phyloP scores from a whole-genome alignment of 2,888 invertebrate genomes.

The Biston stratarius region DNA sequence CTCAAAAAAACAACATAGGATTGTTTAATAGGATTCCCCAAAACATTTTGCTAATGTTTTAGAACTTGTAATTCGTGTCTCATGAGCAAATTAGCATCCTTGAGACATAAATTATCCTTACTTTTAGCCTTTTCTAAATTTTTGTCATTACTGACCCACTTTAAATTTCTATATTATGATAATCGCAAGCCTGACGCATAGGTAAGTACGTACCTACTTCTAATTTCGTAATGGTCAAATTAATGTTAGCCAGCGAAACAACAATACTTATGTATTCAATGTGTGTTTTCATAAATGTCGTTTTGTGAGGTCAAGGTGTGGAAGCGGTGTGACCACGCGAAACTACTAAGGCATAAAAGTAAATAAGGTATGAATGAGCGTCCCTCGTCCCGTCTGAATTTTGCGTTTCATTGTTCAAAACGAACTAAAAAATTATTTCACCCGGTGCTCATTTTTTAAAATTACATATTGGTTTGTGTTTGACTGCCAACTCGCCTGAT shows the following conservation, averaged over 20 bases:
- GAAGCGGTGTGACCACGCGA: slow-evolving; percentile 16
- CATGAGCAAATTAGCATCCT: slow-evolving; percentile 13
- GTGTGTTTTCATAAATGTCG: slow-evolving; percentile 28
- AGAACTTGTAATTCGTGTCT: not conserved
- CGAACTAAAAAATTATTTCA: too few relatives aligned
- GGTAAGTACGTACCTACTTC: slow-evolving; percentile 1
- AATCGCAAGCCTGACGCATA: slow-evolving; percentile 31
- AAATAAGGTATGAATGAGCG: too few relatives aligned
- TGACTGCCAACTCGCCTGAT: too few relatives aligned
- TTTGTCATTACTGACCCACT: slow-evolving; percentile 31
- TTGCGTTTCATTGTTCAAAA: too few relatives aligned
- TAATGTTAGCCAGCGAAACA: slow-evolving; percentile 25
- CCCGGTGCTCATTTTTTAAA: too few relatives aligned
- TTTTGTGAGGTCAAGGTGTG: slow-evolving; percentile 49
- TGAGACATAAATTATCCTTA: slow-evolving; percentile 21
- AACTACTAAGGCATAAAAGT: not conserved
- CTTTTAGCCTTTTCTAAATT: slow-evolving; percentile 20
- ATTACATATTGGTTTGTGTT: too few relatives aligned
- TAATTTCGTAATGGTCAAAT: slow-evolving; percentile 33
- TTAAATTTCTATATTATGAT: slow-evolving; percentile 39
- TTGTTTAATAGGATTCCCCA: not conserved
- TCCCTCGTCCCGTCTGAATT: not conserved
- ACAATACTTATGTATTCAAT: slow-evolving; percentile 36
- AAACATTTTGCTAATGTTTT: slow-evolving; percentile 2
- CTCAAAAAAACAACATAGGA: too few relatives aligned